Percentiles rank a stretch among this genome's conserved stretches.
These are phyloP conservation scores for Typhlomys cinereus DNA, from an alignment of 2,113 vertebrate species.

Conservation along the genomic window DNA sequence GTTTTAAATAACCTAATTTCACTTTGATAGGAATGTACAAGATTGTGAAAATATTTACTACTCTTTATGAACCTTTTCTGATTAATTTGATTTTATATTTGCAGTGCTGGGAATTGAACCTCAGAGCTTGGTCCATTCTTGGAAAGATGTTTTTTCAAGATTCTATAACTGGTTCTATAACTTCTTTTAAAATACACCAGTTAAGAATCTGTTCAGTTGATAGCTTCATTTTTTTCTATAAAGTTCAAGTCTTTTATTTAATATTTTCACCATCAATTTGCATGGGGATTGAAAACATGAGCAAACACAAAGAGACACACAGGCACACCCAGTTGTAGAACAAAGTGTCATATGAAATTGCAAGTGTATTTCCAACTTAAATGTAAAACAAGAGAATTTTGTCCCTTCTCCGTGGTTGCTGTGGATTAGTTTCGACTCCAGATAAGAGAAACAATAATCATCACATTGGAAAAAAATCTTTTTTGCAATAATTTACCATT, in stretches of 20 bases:
- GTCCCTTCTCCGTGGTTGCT: neutral
- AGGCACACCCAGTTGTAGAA: neutral
- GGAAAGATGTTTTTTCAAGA: neutral
- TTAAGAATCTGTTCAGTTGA: neutral
- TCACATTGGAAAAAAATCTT: neutral
- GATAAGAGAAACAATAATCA: neutral
- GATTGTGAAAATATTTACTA: constrained; percentile 26
- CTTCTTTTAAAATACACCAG: neutral
- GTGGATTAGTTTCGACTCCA: constrained; percentile 19
- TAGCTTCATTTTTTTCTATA: constrained; percentile 1
- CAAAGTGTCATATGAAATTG: neutral
- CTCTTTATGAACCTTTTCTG: neutral
- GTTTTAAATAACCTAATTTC: constrained; percentile 46
- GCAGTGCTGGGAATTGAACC: neutral
- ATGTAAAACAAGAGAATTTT: neutral
- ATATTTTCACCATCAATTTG: constrained; percentile 34
- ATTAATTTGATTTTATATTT: neutral
- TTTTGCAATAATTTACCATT: constrained; percentile 27
- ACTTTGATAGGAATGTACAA: neutral
- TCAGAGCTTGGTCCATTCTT: neutral
- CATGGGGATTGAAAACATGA: neutral
- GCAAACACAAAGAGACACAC: neutral
- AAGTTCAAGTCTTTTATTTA: neutral
- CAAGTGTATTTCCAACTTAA: neutral
- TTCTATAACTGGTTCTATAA: accelerated